Evolutionary conservation across 2,113 vertebrate species (phyloP).

Genomic region (Carassius gibelio): DNA sequence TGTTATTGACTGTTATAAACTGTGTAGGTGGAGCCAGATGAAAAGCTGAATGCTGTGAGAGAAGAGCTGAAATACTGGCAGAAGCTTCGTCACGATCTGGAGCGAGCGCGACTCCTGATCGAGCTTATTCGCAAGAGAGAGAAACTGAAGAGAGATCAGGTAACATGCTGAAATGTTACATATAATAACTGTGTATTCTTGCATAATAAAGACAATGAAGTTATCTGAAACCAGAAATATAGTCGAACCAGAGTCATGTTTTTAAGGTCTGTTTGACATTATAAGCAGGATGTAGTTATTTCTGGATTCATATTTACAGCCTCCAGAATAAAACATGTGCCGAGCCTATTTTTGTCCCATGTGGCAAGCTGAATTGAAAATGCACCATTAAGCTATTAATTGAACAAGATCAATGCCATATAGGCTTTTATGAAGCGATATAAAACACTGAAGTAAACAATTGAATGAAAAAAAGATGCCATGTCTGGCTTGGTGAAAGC

Average conservation of each 20-base stretch:
- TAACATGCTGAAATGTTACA: constrained; percentile 56
- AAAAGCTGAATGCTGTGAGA: too few relatives aligned
- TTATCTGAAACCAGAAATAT: not conserved
- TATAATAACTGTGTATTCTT: not conserved
- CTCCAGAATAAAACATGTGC: not conserved
- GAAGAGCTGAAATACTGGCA: constrained; percentile 98
- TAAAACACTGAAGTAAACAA: not conserved
- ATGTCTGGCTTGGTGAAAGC: not conserved
- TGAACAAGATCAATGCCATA: not conserved
- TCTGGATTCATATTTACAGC: not conserved
- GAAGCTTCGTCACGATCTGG: constrained; percentile 94
- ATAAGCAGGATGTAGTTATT: not conserved
- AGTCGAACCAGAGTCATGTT: not conserved
- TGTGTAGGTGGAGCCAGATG: constrained; percentile 87
- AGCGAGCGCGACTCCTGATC: constrained; percentile 90
- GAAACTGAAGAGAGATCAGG: constrained; percentile 96
- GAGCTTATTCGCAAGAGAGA: constrained; percentile 98
- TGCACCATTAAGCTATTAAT: not conserved
- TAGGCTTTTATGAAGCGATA: not conserved
- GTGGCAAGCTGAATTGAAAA: not conserved
- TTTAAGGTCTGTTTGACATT: not conserved
- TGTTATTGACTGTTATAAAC: not conserved
- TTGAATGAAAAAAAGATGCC: not conserved
- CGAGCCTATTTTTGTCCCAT: not conserved
- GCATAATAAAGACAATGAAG: not conserved